These are phyloP conservation scores for Schizotus pectinicornis DNA, from an alignment of 2,888 invertebrate species.

Conservation along the genomic window DNA sequence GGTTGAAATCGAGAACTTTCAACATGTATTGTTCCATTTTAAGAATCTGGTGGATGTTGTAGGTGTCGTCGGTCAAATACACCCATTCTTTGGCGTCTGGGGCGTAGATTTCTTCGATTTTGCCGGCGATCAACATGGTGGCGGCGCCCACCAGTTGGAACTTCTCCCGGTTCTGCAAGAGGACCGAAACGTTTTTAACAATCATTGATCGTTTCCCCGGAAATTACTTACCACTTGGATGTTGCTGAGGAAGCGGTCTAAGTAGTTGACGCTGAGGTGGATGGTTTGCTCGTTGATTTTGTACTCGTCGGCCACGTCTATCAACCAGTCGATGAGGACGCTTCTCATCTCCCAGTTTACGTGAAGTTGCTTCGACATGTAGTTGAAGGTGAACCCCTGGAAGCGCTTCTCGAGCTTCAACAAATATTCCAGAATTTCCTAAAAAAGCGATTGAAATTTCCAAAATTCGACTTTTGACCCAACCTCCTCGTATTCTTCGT, in stretches of 20 bases:
- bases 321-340: conserved; percentile 54
- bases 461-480: too few species aligned
- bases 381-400: conserved; percentile 44
- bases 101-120: conserved; percentile 55
- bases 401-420: conserved; percentile 36
- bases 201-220: not conserved
- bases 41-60: conserved; percentile 47
- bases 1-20: conserved; percentile 49
- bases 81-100: conserved; percentile 52
- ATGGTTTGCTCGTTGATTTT: conserved; percentile 50
- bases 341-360: conserved; percentile 49
- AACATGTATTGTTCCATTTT: conserved; percentile 54
- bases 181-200: not conserved
- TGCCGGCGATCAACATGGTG: conserved; percentile 54
- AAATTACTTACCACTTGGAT: conserved; percentile 52
- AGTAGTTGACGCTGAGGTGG: conserved; percentile 51
- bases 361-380: conserved; percentile 52
- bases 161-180: conserved; percentile 47
- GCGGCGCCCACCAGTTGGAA: conserved; percentile 55
- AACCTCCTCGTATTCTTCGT: too few species aligned
- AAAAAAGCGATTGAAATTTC: too few species aligned
- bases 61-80: conserved; percentile 51
- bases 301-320: conserved; percentile 52
- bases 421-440: not conserved
- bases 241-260: conserved; percentile 53